These are phyloP conservation scores for Cherax quadricarinatus DNA, from an alignment of 1,140 invertebrate genomes.

Conservation along the genomic window DNA sequence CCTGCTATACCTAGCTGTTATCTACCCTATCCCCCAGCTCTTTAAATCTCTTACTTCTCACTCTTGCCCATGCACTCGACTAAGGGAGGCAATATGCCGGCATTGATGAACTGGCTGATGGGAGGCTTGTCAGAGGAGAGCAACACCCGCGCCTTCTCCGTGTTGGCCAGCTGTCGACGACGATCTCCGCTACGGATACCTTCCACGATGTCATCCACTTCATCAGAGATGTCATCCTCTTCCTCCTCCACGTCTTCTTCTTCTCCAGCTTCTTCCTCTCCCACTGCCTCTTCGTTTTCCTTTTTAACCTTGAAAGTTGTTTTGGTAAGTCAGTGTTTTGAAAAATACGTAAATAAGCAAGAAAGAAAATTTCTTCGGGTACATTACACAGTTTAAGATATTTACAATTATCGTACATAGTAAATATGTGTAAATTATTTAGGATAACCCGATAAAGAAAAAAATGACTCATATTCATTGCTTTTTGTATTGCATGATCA, in stretches of 20 bases:
- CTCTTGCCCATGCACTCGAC: constrained; percentile 41
- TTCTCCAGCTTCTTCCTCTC: not conserved
- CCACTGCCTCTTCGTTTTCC: not conserved
- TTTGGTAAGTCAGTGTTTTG: not conserved
- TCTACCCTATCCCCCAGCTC: not conserved
- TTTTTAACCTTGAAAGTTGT: not conserved
- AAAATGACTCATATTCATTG: no score
- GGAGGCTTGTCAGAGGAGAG: constrained; percentile 31
- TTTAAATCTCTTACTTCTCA: constrained; percentile 26
- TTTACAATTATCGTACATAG: no score
- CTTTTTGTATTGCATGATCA: no score
- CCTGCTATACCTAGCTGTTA: no score
- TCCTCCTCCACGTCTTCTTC: constrained; percentile 21
- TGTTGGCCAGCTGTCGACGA: constrained; percentile 19
- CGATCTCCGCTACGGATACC: constrained; percentile 5
- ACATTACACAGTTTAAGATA: no score
- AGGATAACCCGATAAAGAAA: no score
- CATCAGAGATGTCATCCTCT: constrained; percentile 35
- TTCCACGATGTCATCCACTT: constrained; percentile 28
- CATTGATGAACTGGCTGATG: constrained; percentile 40
- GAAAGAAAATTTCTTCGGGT: no score
- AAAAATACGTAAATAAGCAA: no score
- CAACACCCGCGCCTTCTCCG: constrained; percentile 6
- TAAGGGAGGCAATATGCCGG: not conserved
- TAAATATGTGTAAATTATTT: no score